Conservation (phyloP, 2,888 invertebrate species). For the Aphodius granarius region DNA sequence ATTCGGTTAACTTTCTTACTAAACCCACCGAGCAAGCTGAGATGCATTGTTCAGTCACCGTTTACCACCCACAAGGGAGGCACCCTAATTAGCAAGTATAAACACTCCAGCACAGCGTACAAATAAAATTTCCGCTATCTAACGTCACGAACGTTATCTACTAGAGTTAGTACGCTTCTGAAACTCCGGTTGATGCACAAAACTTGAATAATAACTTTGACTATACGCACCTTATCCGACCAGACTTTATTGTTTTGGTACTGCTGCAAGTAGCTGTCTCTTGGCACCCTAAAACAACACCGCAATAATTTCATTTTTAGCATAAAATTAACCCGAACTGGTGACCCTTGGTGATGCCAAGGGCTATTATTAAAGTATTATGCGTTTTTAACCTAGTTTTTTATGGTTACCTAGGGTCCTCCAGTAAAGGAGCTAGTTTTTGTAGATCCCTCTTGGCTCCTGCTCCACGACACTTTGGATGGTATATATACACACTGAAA, state of each 20-base stretch:
- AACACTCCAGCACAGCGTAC: neutral
- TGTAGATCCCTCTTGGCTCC: slow-evolving; percentile 33
- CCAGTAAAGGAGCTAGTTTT: slow-evolving; percentile 30
- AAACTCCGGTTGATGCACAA: neutral
- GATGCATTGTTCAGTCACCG: neutral
- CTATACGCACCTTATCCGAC: neutral
- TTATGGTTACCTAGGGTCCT: slow-evolving; percentile 27
- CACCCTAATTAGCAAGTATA: neutral
- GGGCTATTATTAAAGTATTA: neutral
- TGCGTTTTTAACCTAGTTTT: neutral
- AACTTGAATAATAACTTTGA: neutral
- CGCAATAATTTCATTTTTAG: neutral
- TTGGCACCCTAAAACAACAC: neutral
- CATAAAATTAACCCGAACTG: neutral
- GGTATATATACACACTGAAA: slow-evolving; percentile 34
- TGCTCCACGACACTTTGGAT: slow-evolving; percentile 39
- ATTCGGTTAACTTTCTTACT: neutral
- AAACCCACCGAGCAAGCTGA: neutral
- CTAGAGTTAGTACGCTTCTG: neutral
- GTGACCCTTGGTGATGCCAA: neutral
- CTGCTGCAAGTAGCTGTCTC: neutral
- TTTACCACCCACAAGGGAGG: neutral
- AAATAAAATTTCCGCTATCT: neutral
- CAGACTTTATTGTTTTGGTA: neutral
- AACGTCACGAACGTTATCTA: neutral